Percentiles rank a stretch among this genome's conserved stretches.
phyloP scores from a whole-genome alignment of 1,140 invertebrate genomes.

The Liolophura sinensis region DNA sequence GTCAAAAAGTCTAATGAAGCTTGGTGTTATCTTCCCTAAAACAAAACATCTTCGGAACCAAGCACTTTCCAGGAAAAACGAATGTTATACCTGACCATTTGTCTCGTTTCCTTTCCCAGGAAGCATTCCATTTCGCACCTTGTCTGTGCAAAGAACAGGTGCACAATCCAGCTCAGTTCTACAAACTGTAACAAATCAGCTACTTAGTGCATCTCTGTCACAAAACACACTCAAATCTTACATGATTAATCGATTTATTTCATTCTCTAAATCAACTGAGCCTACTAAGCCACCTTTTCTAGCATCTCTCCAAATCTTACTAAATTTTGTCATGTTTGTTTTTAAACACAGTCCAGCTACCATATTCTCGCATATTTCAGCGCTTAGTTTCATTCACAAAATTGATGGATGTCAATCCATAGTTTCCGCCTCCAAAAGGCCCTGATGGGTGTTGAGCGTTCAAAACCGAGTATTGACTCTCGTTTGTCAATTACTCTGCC shows the following conservation, averaged over 20 bases:
- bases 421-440: constrained; percentile 5
- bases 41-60: constrained; percentile 17
- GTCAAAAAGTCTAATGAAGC: constrained; percentile 12
- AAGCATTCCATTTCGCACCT: constrained; percentile 8
- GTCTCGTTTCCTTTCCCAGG: constrained; percentile 20
- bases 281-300: no score
- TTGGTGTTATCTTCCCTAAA: no score
- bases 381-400: not conserved
- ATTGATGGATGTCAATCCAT: not conserved
- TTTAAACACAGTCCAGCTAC: no score
- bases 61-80: constrained; percentile 15
- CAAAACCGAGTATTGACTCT: no score
- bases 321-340: no score
- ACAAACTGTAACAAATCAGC: no score
- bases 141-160: constrained; percentile 15
- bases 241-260: not conserved
- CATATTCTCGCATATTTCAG: constrained; percentile 10
- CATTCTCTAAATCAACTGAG: not conserved
- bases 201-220: not conserved
- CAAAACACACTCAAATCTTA: not conserved
- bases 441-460: no score
- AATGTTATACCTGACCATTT: constrained; percentile 21
- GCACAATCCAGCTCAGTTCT: not conserved
- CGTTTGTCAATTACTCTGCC: no score
- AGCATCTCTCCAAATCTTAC: no score